Conservation (phyloP, 2,797 vertebrate genomes). For the Phalloptychus januarius region DNA sequence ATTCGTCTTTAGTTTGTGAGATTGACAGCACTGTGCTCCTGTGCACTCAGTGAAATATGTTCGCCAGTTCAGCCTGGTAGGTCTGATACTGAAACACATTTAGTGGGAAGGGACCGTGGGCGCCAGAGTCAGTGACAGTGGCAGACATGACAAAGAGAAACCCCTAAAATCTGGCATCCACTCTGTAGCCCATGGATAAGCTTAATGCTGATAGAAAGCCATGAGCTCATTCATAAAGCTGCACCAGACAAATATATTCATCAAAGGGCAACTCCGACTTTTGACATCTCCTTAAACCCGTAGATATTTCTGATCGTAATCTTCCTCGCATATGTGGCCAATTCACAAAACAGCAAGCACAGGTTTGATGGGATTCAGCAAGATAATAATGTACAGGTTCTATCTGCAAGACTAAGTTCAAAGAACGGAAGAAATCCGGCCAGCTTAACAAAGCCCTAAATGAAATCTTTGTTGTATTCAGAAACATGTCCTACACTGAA, state of each 20-base stretch:
- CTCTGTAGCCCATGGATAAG: conserved; percentile 34
- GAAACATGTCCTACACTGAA: neutral
- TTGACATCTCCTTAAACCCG: neutral
- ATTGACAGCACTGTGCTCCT: conserved; percentile 62
- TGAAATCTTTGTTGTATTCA: conserved; percentile 4
- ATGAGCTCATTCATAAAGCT: conserved; percentile 9
- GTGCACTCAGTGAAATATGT: conserved; percentile 59
- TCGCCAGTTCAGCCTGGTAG: conserved; percentile 32
- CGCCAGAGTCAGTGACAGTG: conserved; percentile 25
- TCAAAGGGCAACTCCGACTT: neutral
- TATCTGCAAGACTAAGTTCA: neutral
- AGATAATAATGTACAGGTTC: neutral
- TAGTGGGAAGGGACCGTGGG: conserved; percentile 34
- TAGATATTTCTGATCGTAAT: neutral
- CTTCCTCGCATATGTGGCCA: neutral
- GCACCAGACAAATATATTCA: neutral
- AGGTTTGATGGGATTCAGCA: neutral
- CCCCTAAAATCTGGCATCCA: conserved; percentile 20
- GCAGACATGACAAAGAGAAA: conserved; percentile 38
- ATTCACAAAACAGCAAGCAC: neutral
- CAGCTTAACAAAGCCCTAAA: neutral
- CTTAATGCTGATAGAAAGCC: conserved; percentile 14
- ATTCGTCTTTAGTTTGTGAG: conserved; percentile 42
- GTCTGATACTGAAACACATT: conserved; percentile 51
- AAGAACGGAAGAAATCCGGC: no score